A percentile compares a stretch with the other conserved stretches of the same genome.
phyloP scores from a whole-genome alignment of 2,113 vertebrate genomes.

The Melanocharis versteri region DNA sequence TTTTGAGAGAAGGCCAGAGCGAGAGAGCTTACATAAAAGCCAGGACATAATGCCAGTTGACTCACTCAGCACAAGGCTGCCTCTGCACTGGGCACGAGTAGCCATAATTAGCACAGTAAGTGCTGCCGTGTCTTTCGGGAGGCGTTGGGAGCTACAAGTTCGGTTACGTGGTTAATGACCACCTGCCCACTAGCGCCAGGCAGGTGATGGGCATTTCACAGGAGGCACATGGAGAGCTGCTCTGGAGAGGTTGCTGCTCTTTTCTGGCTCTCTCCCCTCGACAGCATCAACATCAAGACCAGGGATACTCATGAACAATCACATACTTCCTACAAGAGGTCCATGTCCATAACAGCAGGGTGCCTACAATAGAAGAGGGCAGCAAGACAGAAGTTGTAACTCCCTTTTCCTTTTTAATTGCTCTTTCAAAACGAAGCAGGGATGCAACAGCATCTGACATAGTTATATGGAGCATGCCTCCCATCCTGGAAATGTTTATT shows the following conservation, averaged over 20 bases:
- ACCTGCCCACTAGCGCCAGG: accelerated
- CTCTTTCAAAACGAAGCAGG: background rate
- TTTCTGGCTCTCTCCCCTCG: background rate
- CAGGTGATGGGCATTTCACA: background rate
- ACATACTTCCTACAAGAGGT: background rate
- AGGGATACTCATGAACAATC: background rate
- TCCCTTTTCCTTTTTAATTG: background rate
- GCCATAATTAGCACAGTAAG: background rate
- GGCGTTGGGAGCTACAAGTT: background rate
- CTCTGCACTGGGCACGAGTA: background rate
- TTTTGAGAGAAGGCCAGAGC: background rate
- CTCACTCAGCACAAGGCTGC: background rate
- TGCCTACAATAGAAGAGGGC: background rate
- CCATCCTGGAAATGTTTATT: background rate
- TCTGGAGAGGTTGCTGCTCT: background rate
- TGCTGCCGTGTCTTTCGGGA: background rate
- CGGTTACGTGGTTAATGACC: accelerated
- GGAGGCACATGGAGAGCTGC: background rate
- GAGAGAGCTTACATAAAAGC: background rate
- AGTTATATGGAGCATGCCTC: background rate
- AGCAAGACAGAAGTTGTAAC: background rate
- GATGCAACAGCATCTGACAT: background rate
- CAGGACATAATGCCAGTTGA: background rate
- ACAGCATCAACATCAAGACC: background rate
- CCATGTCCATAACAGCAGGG: background rate